Evolutionary conservation across 2,888 invertebrate species (phyloP).

Genomic region (Caprella mutica): DNA sequence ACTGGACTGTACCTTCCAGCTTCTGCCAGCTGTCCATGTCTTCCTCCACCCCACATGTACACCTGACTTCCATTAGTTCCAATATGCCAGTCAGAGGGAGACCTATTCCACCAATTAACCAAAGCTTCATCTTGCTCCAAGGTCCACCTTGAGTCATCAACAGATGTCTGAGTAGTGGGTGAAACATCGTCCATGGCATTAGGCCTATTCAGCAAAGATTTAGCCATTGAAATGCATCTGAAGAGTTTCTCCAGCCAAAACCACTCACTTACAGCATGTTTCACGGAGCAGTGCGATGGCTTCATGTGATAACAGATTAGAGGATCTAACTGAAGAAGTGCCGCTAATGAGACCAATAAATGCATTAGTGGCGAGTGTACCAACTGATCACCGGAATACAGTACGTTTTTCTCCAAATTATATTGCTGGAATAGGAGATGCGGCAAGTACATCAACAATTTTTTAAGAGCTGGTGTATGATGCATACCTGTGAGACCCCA

Average conservation of each 20-base stretch:
- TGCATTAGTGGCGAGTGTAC: conserved; percentile 51
- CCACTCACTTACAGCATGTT: conserved; percentile 43
- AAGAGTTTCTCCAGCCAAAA: conserved; percentile 51
- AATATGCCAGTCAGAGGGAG: conserved; percentile 54
- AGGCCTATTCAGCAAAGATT: conserved; percentile 46
- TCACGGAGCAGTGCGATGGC: conserved; percentile 43
- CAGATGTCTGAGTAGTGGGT: not conserved
- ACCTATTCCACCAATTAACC: conserved; percentile 50
- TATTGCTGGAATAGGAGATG: conserved; percentile 47
- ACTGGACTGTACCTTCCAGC: conserved; percentile 43
- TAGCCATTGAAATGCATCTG: conserved; percentile 47
- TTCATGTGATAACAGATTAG: conserved; percentile 45
- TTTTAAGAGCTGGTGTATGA: conserved; percentile 47
- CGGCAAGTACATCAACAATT: conserved; percentile 45
- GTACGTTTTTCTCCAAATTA: conserved; percentile 47
- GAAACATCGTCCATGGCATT: conserved; percentile 41
- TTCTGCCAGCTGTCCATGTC: conserved; percentile 54
- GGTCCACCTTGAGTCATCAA: conserved; percentile 44
- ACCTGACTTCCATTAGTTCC: conserved; percentile 50
- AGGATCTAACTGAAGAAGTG: conserved; percentile 47
- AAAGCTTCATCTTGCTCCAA: conserved; percentile 51
- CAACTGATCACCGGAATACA: conserved; percentile 50
- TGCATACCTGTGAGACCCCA: conserved; percentile 48
- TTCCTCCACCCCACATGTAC: conserved; percentile 52
- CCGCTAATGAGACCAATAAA: conserved; percentile 47